phyloP scores from a whole-genome alignment of 2,888 invertebrate genomes.

The Hymenopus coronatus region DNA sequence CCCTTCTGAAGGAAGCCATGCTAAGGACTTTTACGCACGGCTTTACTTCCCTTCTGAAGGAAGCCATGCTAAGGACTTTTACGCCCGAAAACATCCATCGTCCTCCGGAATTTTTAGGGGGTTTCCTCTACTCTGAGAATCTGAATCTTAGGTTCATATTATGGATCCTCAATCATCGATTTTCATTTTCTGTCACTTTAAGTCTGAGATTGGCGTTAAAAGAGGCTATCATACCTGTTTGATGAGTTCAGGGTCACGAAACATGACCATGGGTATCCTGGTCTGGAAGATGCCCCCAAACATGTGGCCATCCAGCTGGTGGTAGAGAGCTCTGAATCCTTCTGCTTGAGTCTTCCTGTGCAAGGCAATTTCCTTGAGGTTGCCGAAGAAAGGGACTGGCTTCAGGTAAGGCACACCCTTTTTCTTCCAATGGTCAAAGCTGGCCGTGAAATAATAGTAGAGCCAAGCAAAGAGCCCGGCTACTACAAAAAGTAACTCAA shows the following conservation, averaged over 20 bases:
- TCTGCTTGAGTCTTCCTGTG: conserved; percentile 11
- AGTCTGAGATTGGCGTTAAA: too few relatives aligned
- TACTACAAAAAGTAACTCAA: conserved; percentile 5
- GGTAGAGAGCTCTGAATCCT: conserved; percentile 3
- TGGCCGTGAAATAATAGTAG: conserved; percentile 24
- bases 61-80: too few relatives aligned
- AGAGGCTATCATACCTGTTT: conserved; percentile 44
- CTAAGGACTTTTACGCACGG: too few relatives aligned
- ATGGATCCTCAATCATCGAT: too few relatives aligned
- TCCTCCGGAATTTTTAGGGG: too few relatives aligned
- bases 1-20: too few relatives aligned
- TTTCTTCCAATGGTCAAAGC: conserved; percentile 24
- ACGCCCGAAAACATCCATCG: too few relatives aligned
- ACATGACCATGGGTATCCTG: conserved; percentile 44
- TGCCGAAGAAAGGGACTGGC: conserved; percentile 26
- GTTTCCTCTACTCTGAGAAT: too few relatives aligned
- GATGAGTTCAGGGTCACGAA: conserved; percentile 60
- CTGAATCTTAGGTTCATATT: too few relatives aligned
- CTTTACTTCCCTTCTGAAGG: too few relatives aligned
- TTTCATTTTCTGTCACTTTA: too few relatives aligned
- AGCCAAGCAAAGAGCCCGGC: conserved; percentile 1
- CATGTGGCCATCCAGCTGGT: conserved; percentile 4
- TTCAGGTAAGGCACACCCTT: conserved; percentile 23
- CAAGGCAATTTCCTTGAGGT: conserved; percentile 22
- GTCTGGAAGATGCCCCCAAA: conserved; percentile 21